A percentile compares a stretch with the other conserved stretches of the same genome.
Conservation (phyloP, 2,113 vertebrate species). For the Pseudois nayaur region DNA sequence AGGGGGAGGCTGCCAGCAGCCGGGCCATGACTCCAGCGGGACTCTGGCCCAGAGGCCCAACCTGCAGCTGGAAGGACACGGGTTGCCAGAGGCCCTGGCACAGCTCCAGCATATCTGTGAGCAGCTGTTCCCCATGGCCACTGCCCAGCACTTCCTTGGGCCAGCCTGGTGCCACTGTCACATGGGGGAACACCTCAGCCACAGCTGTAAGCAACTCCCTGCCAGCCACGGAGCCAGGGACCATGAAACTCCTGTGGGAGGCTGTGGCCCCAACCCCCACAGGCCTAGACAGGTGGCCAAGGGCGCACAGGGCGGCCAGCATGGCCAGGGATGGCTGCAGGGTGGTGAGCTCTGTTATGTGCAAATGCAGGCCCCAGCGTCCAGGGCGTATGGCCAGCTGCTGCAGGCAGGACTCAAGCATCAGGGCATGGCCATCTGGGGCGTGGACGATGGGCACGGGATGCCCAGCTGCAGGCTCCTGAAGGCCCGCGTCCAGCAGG, state of each 20-base stretch:
- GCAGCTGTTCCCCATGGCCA: constrained; percentile 73
- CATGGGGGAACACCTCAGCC: constrained; percentile 78
- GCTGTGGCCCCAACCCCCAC: constrained; percentile 83
- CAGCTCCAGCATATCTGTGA: constrained; percentile 78
- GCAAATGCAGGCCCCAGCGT: constrained; percentile 80
- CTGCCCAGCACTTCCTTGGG: constrained; percentile 64
- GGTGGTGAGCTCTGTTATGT: constrained; percentile 68
- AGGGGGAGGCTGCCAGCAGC: constrained; percentile 47
- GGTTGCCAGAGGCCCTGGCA: constrained; percentile 77
- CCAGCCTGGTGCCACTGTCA: constrained; percentile 81
- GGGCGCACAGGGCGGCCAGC: constrained; percentile 70
- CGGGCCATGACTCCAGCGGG: not conserved
- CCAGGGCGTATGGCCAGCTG: constrained; percentile 53
- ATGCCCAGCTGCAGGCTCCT: not conserved
- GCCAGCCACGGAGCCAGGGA: constrained; percentile 71
- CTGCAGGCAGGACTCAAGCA: constrained; percentile 72
- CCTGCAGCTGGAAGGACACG: constrained; percentile 81
- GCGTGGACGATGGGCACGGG: constrained; percentile 57
- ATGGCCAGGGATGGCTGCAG: constrained; percentile 75
- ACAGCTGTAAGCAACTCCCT: constrained; percentile 76
- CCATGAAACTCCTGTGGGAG: constrained; percentile 62
- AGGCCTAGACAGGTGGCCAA: constrained; percentile 74
- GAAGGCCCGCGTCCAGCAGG: constrained; percentile 71
- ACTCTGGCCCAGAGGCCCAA: constrained; percentile 30
- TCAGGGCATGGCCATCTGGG: constrained; percentile 16